Evolutionary conservation across 2,797 vertebrate species (phyloP).

Genomic region (Steatocranus sp.): DNA sequence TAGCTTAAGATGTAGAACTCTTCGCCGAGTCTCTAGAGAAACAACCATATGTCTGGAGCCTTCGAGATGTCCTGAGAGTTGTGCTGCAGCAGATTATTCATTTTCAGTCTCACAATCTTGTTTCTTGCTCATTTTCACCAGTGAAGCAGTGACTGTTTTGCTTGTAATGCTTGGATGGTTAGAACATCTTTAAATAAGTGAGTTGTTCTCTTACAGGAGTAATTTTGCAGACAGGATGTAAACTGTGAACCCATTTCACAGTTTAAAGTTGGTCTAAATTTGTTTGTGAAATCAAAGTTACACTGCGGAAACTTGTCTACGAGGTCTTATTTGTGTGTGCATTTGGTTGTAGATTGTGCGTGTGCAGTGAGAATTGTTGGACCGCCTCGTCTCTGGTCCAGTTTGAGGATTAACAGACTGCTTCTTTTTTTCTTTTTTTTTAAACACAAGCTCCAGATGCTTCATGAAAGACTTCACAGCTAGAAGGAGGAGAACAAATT

Average conservation of each 20-base stretch:
- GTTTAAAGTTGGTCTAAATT: background rate
- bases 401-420: constrained; percentile 35
- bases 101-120: constrained; percentile 15
- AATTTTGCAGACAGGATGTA: background rate
- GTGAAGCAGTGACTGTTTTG: background rate
- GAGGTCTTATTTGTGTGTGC: background rate
- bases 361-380: background rate
- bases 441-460: constrained; percentile 43
- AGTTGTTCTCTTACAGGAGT: background rate
- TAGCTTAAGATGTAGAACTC: constrained; percentile 33
- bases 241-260: background rate
- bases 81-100: constrained; percentile 28
- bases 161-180: background rate
- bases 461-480: constrained; percentile 47
- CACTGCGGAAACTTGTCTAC: background rate
- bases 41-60: constrained; percentile 49
- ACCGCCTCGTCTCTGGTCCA: background rate
- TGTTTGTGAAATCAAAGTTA: background rate
- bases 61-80: constrained; percentile 28
- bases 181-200: constrained; percentile 6
- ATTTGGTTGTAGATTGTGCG: background rate
- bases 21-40: constrained; percentile 28
- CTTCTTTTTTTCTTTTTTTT: background rate
- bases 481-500: constrained; percentile 14
- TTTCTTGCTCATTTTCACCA: background rate